phyloP scores from a whole-genome alignment of 2,797 vertebrate species.

The Gobionotothen gibberifrons region DNA sequence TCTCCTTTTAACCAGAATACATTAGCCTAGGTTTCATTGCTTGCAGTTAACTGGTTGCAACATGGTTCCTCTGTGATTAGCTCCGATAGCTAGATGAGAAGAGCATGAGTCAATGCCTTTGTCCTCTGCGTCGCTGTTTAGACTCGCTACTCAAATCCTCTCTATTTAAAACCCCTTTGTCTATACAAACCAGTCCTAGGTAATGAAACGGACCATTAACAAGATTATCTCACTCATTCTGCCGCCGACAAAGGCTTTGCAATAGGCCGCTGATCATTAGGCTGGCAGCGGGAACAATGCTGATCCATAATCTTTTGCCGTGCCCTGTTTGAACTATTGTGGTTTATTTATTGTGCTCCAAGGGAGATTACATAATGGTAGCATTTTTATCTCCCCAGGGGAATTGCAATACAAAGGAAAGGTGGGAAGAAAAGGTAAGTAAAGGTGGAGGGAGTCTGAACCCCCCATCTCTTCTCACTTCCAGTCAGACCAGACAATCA shows the following conservation, averaged over 20 bases:
- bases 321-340: slow-evolving; percentile 61
- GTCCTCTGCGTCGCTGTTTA: slow-evolving; percentile 69
- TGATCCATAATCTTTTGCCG: slow-evolving; percentile 74
- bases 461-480: slow-evolving; percentile 56
- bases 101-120: slow-evolving; percentile 62
- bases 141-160: slow-evolving; percentile 66
- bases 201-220: slow-evolving; percentile 78
- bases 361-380: slow-evolving; percentile 57
- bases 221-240: slow-evolving; percentile 77
- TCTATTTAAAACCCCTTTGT: slow-evolving; percentile 71
- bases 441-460: slow-evolving; percentile 49
- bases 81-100: slow-evolving; percentile 58
- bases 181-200: slow-evolving; percentile 60
- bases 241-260: slow-evolving; percentile 65
- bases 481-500: slow-evolving; percentile 47
- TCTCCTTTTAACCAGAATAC: slow-evolving; percentile 41
- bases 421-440: slow-evolving; percentile 32
- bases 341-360: slow-evolving; percentile 61
- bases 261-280: slow-evolving; percentile 73
- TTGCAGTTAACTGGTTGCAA: slow-evolving; percentile 49
- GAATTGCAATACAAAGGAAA: slow-evolving; percentile 28
- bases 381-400: slow-evolving; percentile 21
- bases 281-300: slow-evolving; percentile 65
- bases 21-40: slow-evolving; percentile 47
- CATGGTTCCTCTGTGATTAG: slow-evolving; percentile 65